Evolutionary conservation across 2,113 vertebrate species (phyloP).

Genomic region (Daubentonia madagascariensis): DNA sequence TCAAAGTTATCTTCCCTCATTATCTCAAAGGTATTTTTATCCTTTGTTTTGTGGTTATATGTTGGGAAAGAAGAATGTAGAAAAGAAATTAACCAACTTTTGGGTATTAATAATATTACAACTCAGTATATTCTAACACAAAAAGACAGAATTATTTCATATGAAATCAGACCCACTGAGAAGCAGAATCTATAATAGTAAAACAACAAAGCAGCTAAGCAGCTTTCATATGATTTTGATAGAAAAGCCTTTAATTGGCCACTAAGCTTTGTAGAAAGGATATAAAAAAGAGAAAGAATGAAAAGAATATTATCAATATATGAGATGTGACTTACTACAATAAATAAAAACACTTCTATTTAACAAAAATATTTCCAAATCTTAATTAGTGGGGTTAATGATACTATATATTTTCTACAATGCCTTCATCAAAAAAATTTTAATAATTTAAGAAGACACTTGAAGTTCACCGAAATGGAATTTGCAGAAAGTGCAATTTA

Average conservation of each 20-base stretch:
- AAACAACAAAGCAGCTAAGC: neutral
- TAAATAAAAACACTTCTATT: neutral
- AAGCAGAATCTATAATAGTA: neutral
- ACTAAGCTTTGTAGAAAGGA: neutral
- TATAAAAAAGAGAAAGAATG: neutral
- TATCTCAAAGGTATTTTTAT: neutral
- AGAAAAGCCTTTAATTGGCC: neutral
- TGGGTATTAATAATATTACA: neutral
- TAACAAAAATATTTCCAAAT: constrained; percentile 3
- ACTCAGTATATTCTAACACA: neutral
- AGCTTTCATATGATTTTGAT: neutral
- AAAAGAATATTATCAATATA: neutral
- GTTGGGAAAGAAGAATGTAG: neutral
- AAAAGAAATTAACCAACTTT: neutral
- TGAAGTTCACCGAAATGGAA: neutral
- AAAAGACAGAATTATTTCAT: neutral
- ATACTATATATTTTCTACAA: neutral
- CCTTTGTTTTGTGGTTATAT: neutral
- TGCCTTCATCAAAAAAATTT: neutral
- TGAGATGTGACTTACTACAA: neutral
- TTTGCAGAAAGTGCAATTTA: neutral
- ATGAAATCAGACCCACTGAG: neutral
- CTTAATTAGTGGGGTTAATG: neutral
- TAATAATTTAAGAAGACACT: neutral
- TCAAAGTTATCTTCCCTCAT: neutral